Evolutionary conservation across 2,113 vertebrate genomes (phyloP).

Genomic region (Coturnix japonica): DNA sequence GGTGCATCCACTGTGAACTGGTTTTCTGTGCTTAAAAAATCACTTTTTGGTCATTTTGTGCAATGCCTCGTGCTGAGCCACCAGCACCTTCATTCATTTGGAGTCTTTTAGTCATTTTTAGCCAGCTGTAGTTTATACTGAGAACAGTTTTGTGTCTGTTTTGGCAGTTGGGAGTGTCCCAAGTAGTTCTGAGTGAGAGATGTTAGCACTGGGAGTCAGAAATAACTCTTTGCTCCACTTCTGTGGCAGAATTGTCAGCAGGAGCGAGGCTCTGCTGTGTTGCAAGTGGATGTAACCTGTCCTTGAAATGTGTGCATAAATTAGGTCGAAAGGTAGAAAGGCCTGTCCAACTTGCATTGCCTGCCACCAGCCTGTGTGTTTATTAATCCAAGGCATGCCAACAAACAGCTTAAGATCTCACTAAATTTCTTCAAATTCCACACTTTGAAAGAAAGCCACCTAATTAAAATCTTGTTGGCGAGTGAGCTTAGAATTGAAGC

Average conservation of each 20-base stretch:
- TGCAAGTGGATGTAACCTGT: background rate
- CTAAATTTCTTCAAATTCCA: background rate
- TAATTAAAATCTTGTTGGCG: background rate
- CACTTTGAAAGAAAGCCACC: background rate
- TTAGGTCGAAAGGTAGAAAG: background rate
- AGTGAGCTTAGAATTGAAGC: background rate
- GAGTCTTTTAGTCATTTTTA: background rate
- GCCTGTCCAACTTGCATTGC: background rate
- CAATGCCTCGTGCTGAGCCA: background rate
- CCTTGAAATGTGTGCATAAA: background rate
- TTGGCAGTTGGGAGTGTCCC: background rate
- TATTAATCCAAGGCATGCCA: background rate
- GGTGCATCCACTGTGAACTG: background rate
- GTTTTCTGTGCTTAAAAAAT: background rate
- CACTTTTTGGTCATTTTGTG: background rate
- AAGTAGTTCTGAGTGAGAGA: background rate
- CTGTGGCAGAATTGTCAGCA: background rate
- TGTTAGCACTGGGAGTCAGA: background rate
- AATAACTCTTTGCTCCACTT: background rate
- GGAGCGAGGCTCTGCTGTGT: rapidly evolving
- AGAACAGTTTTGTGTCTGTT: constrained; percentile 26
- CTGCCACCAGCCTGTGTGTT: background rate
- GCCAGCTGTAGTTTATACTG: background rate
- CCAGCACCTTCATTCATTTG: background rate
- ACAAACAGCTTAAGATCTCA: background rate